These are phyloP conservation scores for Fregetta grallaria DNA, from an alignment of 2,113 vertebrate species.

Conservation along the genomic window DNA sequence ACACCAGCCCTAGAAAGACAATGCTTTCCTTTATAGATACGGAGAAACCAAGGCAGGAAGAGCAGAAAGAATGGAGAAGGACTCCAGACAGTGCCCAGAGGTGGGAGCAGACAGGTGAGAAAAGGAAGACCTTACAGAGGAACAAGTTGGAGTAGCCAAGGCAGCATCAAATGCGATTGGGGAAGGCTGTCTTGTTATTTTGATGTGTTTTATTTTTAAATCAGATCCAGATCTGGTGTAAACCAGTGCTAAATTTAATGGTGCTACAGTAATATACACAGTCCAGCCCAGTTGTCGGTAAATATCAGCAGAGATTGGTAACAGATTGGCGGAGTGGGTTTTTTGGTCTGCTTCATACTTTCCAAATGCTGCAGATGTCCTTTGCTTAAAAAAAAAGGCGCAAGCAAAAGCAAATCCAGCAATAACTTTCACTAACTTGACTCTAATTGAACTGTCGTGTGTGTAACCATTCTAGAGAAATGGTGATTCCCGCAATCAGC, in stretches of 20 bases:
- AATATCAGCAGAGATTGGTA: background rate
- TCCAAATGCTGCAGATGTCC: background rate
- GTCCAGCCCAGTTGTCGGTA: background rate
- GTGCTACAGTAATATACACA: background rate
- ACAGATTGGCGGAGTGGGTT: background rate
- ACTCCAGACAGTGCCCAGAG: background rate
- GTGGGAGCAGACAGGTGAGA: background rate
- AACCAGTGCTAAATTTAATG: background rate
- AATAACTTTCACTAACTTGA: slow-evolving; percentile 63
- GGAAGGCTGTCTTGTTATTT: background rate
- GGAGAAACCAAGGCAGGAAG: background rate
- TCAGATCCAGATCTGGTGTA: background rate
- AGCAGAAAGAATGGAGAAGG: background rate
- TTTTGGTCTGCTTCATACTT: background rate
- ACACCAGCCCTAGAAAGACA: background rate
- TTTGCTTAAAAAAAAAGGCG: background rate
- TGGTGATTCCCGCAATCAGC: slow-evolving; percentile 42
- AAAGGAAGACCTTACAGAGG: background rate
- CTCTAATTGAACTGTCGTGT: slow-evolving; percentile 63
- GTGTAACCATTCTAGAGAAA: slow-evolving; percentile 56
- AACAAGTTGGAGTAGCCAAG: background rate
- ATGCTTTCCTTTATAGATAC: background rate
- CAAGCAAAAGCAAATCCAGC: slow-evolving; percentile 11
- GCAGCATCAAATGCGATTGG: background rate
- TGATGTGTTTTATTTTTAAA: background rate